A percentile compares a stretch with the other conserved stretches of the same genome.
These are phyloP conservation scores for Lysandra bellargus DNA, from an alignment of 2,888 invertebrate species.

Conservation along the genomic window DNA sequence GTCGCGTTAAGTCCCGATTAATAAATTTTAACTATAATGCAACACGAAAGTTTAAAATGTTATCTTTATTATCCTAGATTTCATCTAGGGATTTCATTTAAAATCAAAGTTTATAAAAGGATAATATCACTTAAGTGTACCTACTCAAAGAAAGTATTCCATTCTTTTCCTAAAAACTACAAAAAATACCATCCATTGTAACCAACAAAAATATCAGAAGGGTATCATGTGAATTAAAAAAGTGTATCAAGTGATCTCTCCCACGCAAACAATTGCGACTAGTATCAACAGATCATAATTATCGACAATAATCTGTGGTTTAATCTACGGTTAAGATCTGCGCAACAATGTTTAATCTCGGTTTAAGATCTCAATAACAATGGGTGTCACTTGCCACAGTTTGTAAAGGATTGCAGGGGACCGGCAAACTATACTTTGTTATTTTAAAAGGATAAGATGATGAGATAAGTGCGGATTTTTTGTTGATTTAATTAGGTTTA, in stretches of 20 bases:
- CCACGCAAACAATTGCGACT: slow-evolving; percentile 41
- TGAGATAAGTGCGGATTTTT: slow-evolving; percentile 16
- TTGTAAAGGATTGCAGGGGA: slow-evolving; percentile 27
- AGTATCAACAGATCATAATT: slow-evolving; percentile 28
- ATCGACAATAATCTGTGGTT: slow-evolving; percentile 21
- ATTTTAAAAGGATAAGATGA: slow-evolving; percentile 24
- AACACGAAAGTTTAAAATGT: too few species aligned
- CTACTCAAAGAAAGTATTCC: not conserved
- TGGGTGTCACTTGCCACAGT: slow-evolving; percentile 31
- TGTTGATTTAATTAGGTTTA: slow-evolving; percentile 4
- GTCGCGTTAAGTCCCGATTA: too few species aligned
- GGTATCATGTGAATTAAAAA: slow-evolving; percentile 24
- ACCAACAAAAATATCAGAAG: slow-evolving; percentile 32
- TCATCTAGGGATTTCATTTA: not conserved
- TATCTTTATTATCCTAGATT: not conserved
- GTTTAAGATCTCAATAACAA: slow-evolving; percentile 17
- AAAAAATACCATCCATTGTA: slow-evolving; percentile 24
- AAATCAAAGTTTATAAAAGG: not conserved
- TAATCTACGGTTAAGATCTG: slow-evolving; percentile 12
- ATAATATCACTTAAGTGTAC: not conserved
- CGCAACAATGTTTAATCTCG: slow-evolving; percentile 23
- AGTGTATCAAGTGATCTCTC: slow-evolving; percentile 38
- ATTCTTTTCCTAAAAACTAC: not conserved
- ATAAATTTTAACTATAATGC: too few species aligned
- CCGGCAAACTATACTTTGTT: slow-evolving; percentile 16